phyloP scores from a whole-genome alignment of 1,140 invertebrate genomes.

The Caenorhabditis latens region DNA sequence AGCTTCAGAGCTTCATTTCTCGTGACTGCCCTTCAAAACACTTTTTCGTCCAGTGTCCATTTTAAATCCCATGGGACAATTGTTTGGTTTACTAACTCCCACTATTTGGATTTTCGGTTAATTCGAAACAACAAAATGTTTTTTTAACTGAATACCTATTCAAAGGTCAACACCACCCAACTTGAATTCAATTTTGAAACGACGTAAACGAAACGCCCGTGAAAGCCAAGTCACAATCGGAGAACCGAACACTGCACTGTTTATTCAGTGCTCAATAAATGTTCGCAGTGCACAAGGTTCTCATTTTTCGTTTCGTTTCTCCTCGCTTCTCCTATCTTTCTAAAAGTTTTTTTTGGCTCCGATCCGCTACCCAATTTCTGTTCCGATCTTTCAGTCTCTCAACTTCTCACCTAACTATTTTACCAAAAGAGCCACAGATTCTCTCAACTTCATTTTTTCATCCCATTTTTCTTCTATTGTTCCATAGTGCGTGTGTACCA shows the following conservation, averaged over 20 bases:
- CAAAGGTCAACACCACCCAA: neutral
- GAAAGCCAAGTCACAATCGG: constrained; percentile 20
- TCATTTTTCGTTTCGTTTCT: constrained; percentile 53
- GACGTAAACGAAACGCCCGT: constrained; percentile 23
- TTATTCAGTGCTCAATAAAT: constrained; percentile 53
- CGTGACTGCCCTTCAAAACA: constrained; percentile 50
- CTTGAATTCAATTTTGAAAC: neutral
- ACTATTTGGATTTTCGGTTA: neutral
- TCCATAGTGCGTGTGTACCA: neutral
- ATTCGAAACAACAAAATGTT: neutral
- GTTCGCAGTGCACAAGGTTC: constrained; percentile 49
- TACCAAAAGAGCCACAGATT: neutral
- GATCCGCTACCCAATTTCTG: neutral
- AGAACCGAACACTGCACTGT: constrained; percentile 48
- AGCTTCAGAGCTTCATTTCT: neutral
- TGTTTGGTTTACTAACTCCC: constrained; percentile 33
- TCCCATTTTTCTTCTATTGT: neutral
- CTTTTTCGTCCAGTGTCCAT: constrained; percentile 41
- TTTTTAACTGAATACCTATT: neutral
- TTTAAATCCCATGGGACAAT: constrained; percentile 36
- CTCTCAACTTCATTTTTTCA: neutral
- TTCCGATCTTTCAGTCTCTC: neutral
- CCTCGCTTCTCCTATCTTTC: constrained; percentile 27
- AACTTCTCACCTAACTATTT: neutral
- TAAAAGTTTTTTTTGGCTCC: neutral